Percentiles rank a stretch among this genome's conserved stretches.
Evolutionary conservation across 2,888 invertebrate genomes (phyloP).

Genomic region (Leptinotarsa haldemani): DNA sequence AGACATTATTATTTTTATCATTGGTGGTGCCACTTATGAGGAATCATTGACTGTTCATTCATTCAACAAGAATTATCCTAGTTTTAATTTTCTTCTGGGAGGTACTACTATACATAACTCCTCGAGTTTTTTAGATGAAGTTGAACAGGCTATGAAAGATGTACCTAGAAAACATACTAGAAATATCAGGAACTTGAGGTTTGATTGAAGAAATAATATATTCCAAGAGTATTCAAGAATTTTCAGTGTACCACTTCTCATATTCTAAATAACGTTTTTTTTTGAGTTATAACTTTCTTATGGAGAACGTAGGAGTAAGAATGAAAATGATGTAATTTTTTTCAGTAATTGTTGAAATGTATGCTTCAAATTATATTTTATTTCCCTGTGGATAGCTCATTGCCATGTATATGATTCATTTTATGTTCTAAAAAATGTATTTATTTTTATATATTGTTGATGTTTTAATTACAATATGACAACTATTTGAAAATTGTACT

Average conservation of each 20-base stretch:
- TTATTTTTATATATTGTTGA: conserved; percentile 7
- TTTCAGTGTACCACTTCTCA: background rate
- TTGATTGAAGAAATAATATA: conserved; percentile 44
- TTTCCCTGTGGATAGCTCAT: conserved; percentile 24
- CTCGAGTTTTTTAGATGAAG: conserved; percentile 81
- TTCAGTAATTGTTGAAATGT: background rate
- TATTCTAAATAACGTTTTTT: background rate
- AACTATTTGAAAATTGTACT: conserved; percentile 16
- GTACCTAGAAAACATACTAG: conserved; percentile 67
- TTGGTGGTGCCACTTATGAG: conserved; percentile 97
- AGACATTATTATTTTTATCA: conserved; percentile 95
- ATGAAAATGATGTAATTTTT: background rate
- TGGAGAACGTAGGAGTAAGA: background rate
- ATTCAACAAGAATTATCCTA: conserved; percentile 81
- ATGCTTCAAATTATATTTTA: conserved; percentile 2
- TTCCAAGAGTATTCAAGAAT: background rate
- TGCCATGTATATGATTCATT: background rate
- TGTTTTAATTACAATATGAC: conserved; percentile 3
- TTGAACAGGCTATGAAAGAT: conserved; percentile 75
- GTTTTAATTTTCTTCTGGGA: conserved; percentile 84
- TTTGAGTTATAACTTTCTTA: background rate
- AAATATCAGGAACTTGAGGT: conserved; percentile 55
- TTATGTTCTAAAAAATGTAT: conserved; percentile 3
- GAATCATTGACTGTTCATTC: conserved; percentile 88
- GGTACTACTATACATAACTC: conserved; percentile 95